phyloP scores from a whole-genome alignment of 2,113 vertebrate genomes.

The Lepus europaeus region DNA sequence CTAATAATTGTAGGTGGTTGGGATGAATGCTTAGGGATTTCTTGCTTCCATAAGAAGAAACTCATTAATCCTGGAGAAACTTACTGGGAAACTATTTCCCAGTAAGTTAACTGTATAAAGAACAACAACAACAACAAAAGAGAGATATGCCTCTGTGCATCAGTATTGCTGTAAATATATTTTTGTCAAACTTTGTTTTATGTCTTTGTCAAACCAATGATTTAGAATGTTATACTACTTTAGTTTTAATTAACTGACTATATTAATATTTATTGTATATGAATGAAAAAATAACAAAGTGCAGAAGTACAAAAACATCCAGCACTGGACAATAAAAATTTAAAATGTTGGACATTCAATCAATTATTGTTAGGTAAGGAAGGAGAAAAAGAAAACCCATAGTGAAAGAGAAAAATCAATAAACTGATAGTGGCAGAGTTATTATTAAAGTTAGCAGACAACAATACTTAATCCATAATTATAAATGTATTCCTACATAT shows the following conservation, averaged over 20 bases:
- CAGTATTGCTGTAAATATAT: too few relatives aligned
- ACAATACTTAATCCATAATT: neutral
- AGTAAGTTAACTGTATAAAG: neutral
- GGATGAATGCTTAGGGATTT: neutral
- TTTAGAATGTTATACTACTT: too few relatives aligned
- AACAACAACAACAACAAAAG: too few relatives aligned
- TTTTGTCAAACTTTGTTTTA: too few relatives aligned
- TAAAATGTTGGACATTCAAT: neutral
- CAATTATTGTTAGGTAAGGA: neutral
- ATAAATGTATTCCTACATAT: neutral
- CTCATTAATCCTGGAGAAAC: neutral
- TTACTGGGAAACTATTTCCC: too few relatives aligned
- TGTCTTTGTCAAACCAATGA: too few relatives aligned
- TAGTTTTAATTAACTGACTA: too few relatives aligned
- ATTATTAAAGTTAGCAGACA: neutral
- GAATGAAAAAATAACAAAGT: neutral
- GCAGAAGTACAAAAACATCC: neutral
- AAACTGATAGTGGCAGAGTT: neutral
- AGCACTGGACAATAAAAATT: neutral
- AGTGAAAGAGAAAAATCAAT: neutral
- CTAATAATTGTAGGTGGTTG: neutral
- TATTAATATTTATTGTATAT: too few relatives aligned
- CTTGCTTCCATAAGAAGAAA: neutral
- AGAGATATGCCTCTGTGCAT: too few relatives aligned
- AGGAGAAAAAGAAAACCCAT: neutral